Conservation (phyloP, 2,888 invertebrate species). For the Stenchaetothrips biformis region DNA sequence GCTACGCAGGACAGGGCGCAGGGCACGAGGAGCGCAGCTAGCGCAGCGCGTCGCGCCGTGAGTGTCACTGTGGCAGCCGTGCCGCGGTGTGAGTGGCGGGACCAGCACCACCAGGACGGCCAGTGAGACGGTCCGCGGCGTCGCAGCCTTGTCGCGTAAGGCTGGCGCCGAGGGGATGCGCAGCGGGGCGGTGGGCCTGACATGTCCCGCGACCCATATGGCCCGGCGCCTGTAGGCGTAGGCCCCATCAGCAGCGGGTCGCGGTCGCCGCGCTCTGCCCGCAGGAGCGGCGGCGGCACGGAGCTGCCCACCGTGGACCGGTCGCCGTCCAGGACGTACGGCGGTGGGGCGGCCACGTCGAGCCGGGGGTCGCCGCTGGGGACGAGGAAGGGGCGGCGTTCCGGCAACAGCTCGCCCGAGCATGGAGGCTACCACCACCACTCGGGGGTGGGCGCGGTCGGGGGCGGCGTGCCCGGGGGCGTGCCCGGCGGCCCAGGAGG, state of each 20-base stretch:
- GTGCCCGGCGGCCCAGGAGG: slow-evolving; percentile 61
- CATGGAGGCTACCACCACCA: slow-evolving; percentile 45
- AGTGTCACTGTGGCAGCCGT: slow-evolving; percentile 14
- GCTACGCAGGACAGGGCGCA: neutral
- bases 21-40: slow-evolving; percentile 42
- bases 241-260: slow-evolving; percentile 52
- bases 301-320: slow-evolving; percentile 84
- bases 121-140: too few species aligned
- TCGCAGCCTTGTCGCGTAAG: too few species aligned
- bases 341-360: slow-evolving; percentile 47
- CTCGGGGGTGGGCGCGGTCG: slow-evolving; percentile 55
- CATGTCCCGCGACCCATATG: slow-evolving; percentile 60
- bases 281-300: slow-evolving; percentile 54
- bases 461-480: slow-evolving; percentile 65
- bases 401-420: slow-evolving; percentile 58
- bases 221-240: slow-evolving; percentile 47
- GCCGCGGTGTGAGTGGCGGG: slow-evolving; percentile 18
- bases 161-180: neutral
- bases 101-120: neutral
- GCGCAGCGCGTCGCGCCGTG: slow-evolving; percentile 36
- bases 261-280: slow-evolving; percentile 58
- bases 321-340: slow-evolving; percentile 77
- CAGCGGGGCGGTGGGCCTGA: slow-evolving; percentile 33
- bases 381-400: slow-evolving; percentile 46
- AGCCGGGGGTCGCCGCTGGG: slow-evolving; percentile 35